phyloP scores from a whole-genome alignment of 1,140 invertebrate genomes.

The Acromyrmex charruanus region DNA sequence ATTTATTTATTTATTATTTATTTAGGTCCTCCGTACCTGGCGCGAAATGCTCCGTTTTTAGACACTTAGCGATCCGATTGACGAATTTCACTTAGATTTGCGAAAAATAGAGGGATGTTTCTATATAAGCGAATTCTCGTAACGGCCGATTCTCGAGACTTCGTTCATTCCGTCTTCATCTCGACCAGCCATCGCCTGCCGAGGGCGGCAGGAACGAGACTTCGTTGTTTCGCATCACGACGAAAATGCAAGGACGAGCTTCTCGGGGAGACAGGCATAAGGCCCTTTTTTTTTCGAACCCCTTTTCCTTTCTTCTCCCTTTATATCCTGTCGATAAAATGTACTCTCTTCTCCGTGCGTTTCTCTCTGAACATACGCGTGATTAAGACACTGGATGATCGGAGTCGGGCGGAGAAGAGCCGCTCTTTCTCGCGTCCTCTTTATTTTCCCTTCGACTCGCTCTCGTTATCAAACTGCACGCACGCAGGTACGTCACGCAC shows the following conservation, averaged over 20 bases:
- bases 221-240: conserved; percentile 11
- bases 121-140: not conserved
- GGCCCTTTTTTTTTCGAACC: not conserved
- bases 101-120: not conserved
- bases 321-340: not conserved
- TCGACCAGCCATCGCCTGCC: conserved; percentile 43
- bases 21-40: not conserved
- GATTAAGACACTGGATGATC: not conserved
- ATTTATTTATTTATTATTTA: conserved; percentile 10
- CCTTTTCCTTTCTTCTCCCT: not conserved
- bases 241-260: not conserved
- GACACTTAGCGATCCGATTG: not conserved
- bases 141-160: not conserved
- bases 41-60: not conserved
- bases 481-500: not conserved
- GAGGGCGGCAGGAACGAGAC: conserved; percentile 20
- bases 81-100: not conserved
- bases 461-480: conserved; percentile 44
- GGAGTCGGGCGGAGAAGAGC: not conserved
- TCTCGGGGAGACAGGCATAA: too few relatives aligned
- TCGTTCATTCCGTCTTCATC: too few relatives aligned
- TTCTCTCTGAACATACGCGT: not conserved
- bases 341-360: too few relatives aligned
- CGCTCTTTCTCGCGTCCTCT: conserved; percentile 23
- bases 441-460: conserved; percentile 12